A percentile compares a stretch with the other conserved stretches of the same genome.
Conservation (phyloP, 1,140 invertebrate genomes). For the Bombus impatiens region DNA sequence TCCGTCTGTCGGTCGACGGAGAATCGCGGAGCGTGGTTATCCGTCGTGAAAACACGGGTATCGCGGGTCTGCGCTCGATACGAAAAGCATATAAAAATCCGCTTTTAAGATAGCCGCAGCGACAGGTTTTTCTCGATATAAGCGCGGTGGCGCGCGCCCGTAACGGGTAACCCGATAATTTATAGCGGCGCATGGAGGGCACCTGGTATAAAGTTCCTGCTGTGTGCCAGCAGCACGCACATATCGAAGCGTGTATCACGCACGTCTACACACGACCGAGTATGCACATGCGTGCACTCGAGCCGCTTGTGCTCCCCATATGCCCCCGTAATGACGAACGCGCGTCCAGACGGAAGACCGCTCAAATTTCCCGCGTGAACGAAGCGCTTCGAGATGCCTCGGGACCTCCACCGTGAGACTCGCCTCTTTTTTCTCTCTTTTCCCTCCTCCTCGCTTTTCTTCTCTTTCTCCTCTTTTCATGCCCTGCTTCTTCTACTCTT, state of each 20-base stretch:
- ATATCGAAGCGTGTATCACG: conserved; percentile 25
- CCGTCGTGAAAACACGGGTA: not conserved
- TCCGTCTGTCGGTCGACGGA: not conserved
- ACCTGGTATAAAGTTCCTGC: conserved; percentile 63
- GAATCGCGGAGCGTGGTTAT: not conserved
- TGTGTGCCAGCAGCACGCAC: conserved; percentile 5
- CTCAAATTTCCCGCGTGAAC: conserved; percentile 73
- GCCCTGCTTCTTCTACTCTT: not conserved
- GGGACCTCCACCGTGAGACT: conserved; percentile 37
- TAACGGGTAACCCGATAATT: conserved; percentile 69
- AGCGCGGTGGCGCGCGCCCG: conserved; percentile 39
- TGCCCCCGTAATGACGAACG: conserved; percentile 63
- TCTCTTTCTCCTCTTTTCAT: not conserved
- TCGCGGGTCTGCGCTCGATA: not conserved
- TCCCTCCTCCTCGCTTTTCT: not conserved
- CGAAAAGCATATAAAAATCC: conserved; percentile 49
- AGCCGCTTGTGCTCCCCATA: conserved; percentile 55
- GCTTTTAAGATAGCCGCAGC: conserved; percentile 46
- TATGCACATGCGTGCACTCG: conserved; percentile 35
- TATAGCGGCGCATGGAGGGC: conserved; percentile 60
- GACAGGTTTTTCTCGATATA: conserved; percentile 60
- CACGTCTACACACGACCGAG: not conserved
- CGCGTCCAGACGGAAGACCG: conserved; percentile 64
- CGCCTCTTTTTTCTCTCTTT: not conserved
- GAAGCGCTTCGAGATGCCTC: conserved; percentile 41